Conservation (phyloP, 2,797 vertebrate species). For the Kryptopterus vitreolus region DNA sequence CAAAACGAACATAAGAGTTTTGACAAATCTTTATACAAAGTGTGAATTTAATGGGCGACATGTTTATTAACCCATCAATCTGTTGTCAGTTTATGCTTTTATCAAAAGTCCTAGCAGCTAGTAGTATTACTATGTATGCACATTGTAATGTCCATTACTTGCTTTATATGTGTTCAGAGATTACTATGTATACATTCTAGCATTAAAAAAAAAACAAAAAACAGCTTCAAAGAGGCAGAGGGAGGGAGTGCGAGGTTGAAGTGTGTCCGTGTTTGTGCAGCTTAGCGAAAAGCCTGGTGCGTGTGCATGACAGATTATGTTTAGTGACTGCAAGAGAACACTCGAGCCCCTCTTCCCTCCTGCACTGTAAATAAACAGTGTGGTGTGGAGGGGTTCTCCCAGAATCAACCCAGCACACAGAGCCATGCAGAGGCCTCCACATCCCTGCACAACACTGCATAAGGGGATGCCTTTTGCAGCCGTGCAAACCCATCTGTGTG, state of each 20-base stretch:
- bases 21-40: conserved; percentile 18
- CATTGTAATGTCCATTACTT: background rate
- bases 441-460: conserved; percentile 10
- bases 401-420: conserved; percentile 43
- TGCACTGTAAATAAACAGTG: conserved; percentile 66
- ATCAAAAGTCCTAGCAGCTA: background rate
- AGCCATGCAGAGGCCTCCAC: conserved; percentile 11
- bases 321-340: conserved; percentile 58
- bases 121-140: background rate
- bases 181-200: background rate
- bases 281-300: conserved; percentile 44
- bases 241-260: conserved; percentile 39
- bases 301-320: conserved; percentile 60
- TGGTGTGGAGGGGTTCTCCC: conserved; percentile 55
- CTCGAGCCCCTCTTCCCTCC: conserved; percentile 57
- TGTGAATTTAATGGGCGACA: conserved; percentile 12
- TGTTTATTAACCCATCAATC: conserved; percentile 8
- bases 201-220: background rate
- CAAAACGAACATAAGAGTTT: conserved; percentile 13
- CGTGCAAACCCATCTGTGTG: conserved; percentile 29
- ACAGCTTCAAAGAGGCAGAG: conserved; percentile 27
- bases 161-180: background rate
- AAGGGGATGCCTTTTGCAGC: conserved; percentile 30
- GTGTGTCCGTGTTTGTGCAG: conserved; percentile 53
- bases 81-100: conserved; percentile 8